Conservation (phyloP, 2,888 invertebrate genomes). For the Biston betularia region DNA sequence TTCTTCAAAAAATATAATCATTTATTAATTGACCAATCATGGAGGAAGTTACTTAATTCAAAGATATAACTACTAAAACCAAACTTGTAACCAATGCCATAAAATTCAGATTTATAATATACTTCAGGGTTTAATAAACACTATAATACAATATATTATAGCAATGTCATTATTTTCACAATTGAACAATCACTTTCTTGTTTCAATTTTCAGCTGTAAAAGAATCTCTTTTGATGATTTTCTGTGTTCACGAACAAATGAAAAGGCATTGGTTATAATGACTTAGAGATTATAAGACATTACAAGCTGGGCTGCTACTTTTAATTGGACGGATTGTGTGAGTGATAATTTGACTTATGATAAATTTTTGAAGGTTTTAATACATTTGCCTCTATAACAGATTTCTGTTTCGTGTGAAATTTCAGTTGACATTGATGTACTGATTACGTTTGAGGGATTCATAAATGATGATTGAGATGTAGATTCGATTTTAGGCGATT, state of each 20-base stretch:
- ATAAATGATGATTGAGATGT: conserved; percentile 75
- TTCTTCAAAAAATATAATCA: too few relatives aligned
- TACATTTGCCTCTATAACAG: conserved; percentile 94
- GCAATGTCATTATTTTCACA: not conserved
- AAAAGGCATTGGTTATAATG: not conserved
- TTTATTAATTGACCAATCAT: too few relatives aligned
- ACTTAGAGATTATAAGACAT: not conserved
- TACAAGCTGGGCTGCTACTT: not conserved
- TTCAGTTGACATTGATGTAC: conserved; percentile 93
- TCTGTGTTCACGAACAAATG: not conserved
- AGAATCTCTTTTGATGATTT: not conserved
- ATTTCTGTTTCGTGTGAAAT: conserved; percentile 95
- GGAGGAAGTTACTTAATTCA: too few relatives aligned
- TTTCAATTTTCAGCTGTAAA: not conserved
- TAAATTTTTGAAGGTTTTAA: conserved; percentile 87
- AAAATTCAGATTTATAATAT: not conserved
- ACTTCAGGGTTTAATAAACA: not conserved
- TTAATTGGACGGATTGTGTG: conserved; percentile 1
- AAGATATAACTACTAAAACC: too few relatives aligned
- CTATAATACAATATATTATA: not conserved
- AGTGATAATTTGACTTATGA: conserved; percentile 62
- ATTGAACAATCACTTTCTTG: not conserved
- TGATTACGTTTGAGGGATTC: conserved; percentile 85
- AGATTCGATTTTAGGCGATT: conserved; percentile 58
- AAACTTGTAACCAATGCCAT: too few relatives aligned